These are phyloP conservation scores for Drosophila sucinea DNA, from an alignment of 1,140 invertebrate species.

Conservation along the genomic window DNA sequence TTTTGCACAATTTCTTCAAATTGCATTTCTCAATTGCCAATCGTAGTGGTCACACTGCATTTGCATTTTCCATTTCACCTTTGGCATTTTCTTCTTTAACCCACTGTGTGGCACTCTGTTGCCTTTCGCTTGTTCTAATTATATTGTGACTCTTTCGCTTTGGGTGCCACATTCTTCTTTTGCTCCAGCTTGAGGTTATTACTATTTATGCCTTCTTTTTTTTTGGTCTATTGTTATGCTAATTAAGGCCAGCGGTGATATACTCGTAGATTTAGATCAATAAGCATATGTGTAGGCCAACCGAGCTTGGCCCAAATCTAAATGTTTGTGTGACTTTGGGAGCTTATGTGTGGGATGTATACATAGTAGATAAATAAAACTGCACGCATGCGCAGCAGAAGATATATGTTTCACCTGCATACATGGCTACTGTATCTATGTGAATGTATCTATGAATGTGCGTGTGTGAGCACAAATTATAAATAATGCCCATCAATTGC, in stretches of 20 bases:
- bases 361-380: constrained; percentile 34
- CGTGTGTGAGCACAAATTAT: constrained; percentile 34
- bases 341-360: constrained; percentile 16
- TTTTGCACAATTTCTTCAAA: constrained; percentile 1
- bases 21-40: constrained; percentile 22
- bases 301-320: constrained; percentile 48
- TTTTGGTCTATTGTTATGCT: constrained; percentile 69
- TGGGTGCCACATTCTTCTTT: constrained; percentile 43
- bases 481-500: constrained; percentile 61
- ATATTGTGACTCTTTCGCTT: constrained; percentile 60
- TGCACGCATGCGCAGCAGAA: constrained; percentile 30
- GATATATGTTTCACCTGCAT: constrained; percentile 26
- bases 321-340: constrained; percentile 14
- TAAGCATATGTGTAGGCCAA: constrained; percentile 37
- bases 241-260: constrained; percentile 72
- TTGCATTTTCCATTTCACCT: constrained; percentile 35
- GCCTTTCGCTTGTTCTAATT: constrained; percentile 73
- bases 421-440: background rate
- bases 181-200: constrained; percentile 47
- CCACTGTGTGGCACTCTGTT: constrained; percentile 53
- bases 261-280: constrained; percentile 69
- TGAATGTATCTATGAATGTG: constrained; percentile 10
- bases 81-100: constrained; percentile 33
- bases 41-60: constrained; percentile 52
- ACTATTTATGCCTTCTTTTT: constrained; percentile 24